These are phyloP conservation scores for Dasyurus viverrinus DNA, from an alignment of 2,113 vertebrate genomes.

Conservation along the genomic window DNA sequence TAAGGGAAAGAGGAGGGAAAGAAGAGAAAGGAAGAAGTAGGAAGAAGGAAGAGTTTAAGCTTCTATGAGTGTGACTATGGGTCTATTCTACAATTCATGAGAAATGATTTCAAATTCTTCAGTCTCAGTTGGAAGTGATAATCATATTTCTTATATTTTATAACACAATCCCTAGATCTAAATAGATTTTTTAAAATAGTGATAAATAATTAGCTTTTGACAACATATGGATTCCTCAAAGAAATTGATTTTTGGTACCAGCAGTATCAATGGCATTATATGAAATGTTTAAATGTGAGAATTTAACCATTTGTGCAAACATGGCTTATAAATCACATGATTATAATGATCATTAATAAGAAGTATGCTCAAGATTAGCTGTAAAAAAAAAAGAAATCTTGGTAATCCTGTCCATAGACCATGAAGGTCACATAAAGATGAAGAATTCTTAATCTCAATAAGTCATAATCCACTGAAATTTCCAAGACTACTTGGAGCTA, in stretches of 20 bases:
- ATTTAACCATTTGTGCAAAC: accelerated
- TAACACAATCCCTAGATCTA: neutral
- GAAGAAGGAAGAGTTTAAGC: accelerated
- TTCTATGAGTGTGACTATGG: accelerated
- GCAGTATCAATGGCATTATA: accelerated
- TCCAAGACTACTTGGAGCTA: neutral
- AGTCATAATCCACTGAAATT: neutral
- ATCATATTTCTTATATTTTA: neutral
- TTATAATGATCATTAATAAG: neutral
- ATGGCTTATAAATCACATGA: neutral
- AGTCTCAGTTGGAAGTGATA: accelerated
- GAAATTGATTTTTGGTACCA: neutral
- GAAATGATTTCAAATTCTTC: accelerated
- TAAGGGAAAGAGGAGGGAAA: too few relatives aligned
- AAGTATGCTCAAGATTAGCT: neutral
- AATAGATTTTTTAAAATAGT: neutral
- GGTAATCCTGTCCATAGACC: neutral
- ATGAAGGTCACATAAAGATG: neutral
- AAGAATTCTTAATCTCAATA: too few relatives aligned
- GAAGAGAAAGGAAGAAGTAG: too few relatives aligned
- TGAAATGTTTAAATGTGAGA: accelerated
- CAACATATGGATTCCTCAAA: neutral
- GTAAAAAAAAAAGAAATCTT: neutral
- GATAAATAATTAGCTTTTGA: neutral
- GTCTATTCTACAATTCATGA: accelerated